Evolutionary conservation across 2,888 invertebrate species (phyloP), one percentile per base, ranked within the genome.

Genomic region (Dynastes tityus): DNA sequence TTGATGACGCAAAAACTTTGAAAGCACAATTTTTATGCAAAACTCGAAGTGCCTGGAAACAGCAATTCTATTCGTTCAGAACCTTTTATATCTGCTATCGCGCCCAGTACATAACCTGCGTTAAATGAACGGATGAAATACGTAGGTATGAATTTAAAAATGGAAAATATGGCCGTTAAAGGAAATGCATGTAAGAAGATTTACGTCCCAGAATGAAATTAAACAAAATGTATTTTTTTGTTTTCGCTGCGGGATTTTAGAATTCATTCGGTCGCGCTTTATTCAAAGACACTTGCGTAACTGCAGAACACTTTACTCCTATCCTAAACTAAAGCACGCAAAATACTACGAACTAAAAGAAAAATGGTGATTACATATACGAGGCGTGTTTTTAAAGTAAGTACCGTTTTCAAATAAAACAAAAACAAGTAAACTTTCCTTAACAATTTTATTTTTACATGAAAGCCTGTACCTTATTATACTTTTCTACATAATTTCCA

Each of bases 1-100:
- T 37, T 37, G 37, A 68, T 27, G 49, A 68, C 65, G 29, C 8
- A 58, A 22, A 71, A 55, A 58, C 16, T 53, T 51, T n/a, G 16
- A 32, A 32, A 32, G 53, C 22, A 55, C 45, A 11, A 45, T 55
- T 55, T 55, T 55, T 55, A 55, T 22, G 22, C 22, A 8, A 16
- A 55, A 22, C 2, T 27, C 9, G n/a, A 65, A 16, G 32, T 67
- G 16, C 67, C 22, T 6, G 13, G 11, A 67, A 22, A 55, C 22
- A 55, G 8, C 55, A 55, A 22, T 55, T n/a, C 16, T 55, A 2
- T 22, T 16, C 55, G 55, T 55, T 22, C 55, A 8, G 8, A 27
- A 55, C 8, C 55, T 55, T 22, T 22, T 55, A 27, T n/a, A 13
- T n/a, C 4, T 55, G 11, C 11, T 8, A 45, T 45, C 6, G 2